These are phyloP conservation scores for Pogonophryne albipinna DNA, from an alignment of 2,797 vertebrate species.

Conservation along the genomic window DNA sequence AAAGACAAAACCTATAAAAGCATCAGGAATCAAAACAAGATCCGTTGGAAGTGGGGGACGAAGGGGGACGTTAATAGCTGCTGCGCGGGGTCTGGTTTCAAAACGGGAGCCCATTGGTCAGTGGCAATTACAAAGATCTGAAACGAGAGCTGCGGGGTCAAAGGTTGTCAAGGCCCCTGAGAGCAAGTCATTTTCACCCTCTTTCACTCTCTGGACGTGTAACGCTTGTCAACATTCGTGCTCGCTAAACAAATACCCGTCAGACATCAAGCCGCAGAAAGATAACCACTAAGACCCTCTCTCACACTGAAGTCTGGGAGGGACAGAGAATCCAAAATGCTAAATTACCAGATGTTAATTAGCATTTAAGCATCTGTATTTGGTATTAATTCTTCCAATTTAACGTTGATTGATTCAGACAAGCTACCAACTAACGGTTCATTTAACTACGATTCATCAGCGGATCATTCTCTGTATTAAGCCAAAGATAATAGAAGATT, in stretches of 20 bases:
- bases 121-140: constrained; percentile 77
- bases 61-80: constrained; percentile 78
- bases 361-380: too few relatives aligned
- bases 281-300: too few relatives aligned
- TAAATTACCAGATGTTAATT: too few relatives aligned
- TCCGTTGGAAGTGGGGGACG: constrained; percentile 70
- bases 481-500: too few relatives aligned
- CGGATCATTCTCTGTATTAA: too few relatives aligned
- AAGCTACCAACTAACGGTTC: too few relatives aligned
- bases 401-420: too few relatives aligned
- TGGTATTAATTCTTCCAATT: too few relatives aligned
- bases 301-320: too few relatives aligned
- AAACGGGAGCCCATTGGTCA: constrained; percentile 80
- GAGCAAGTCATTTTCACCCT: constrained; percentile 80
- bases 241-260: constrained; percentile 74
- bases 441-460: too few relatives aligned
- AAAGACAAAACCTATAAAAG: constrained; percentile 85
- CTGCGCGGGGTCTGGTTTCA: constrained; percentile 76
- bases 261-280: constrained; percentile 43
- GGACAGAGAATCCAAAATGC: too few relatives aligned
- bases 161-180: constrained; percentile 82
- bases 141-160: constrained; percentile 78
- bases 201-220: constrained; percentile 64
- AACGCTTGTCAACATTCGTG: constrained; percentile 75
- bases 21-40: constrained; percentile 84